A percentile compares a stretch with the other conserved stretches of the same genome.
Conservation (phyloP, 2,113 vertebrate species). For the Sminthopsis crassicaudata region DNA sequence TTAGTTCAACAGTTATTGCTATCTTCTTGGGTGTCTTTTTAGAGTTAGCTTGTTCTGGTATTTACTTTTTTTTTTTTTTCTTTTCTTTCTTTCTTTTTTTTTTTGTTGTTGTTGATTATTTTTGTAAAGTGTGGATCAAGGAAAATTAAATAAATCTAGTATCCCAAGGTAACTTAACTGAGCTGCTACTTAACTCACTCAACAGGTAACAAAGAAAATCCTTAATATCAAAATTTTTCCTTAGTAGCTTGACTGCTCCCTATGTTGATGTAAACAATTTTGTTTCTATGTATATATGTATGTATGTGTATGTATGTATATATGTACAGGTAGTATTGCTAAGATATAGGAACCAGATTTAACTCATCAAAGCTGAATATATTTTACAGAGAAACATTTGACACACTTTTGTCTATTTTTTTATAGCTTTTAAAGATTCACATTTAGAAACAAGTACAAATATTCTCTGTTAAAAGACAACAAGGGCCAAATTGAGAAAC, state of each 20-base stretch:
- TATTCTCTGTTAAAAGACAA: not conserved
- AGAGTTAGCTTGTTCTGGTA: not conserved
- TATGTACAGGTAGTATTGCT: not conserved
- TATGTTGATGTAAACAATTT: not conserved
- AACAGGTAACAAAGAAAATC: slow-evolving; percentile 8
- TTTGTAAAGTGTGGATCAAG: not conserved
- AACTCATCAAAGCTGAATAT: not conserved
- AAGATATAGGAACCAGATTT: not conserved
- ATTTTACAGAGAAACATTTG: not conserved
- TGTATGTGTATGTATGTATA: not conserved
- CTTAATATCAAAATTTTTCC: not conserved
- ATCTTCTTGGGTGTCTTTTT: not conserved
- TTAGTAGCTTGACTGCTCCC: not conserved
- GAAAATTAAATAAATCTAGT: not conserved
- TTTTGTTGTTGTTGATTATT: not conserved
- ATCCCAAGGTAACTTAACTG: not conserved
- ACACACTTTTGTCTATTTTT: not conserved
- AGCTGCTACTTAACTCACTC: not conserved
- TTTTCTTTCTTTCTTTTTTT: not conserved
- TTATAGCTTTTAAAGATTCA: not conserved
- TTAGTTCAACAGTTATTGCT: not conserved
- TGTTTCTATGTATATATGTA: not conserved
- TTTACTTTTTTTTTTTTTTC: not conserved
- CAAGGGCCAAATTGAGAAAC: slow-evolving; percentile 7
- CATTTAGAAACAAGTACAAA: slow-evolving; percentile 2